These are phyloP conservation scores for Hypselothyrea guttata DNA, from an alignment of 2,888 invertebrate species.

Conservation along the genomic window DNA sequence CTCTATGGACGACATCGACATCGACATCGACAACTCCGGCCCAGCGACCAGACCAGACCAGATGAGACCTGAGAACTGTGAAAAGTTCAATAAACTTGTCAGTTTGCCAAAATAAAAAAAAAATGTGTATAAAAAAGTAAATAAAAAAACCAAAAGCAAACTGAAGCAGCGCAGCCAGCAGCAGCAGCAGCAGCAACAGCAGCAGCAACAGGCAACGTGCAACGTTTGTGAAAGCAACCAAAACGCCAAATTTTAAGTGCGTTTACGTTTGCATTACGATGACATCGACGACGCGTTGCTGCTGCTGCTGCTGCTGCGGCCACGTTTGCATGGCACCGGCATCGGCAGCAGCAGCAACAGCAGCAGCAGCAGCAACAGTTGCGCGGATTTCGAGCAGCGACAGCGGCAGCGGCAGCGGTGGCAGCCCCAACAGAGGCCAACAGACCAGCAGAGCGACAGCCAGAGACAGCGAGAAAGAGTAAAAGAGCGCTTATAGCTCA, in stretches of 20 bases:
- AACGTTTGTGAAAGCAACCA: slow-evolving; percentile 71
- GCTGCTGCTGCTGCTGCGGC: slow-evolving; percentile 13
- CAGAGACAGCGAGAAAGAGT: slow-evolving; percentile 7
- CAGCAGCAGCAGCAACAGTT: slow-evolving; percentile 29
- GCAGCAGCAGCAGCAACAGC: slow-evolving; percentile 32
- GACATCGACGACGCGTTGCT: slow-evolving; percentile 51
- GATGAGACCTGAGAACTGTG: slow-evolving; percentile 52
- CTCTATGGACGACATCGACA: slow-evolving; percentile 38
- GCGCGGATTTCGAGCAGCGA: slow-evolving; percentile 30
- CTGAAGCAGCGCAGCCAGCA: slow-evolving; percentile 40
- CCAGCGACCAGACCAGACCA: slow-evolving; percentile 53
- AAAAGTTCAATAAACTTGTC: slow-evolving; percentile 79
- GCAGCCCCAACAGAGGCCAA: slow-evolving; percentile 35
- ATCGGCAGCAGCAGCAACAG: slow-evolving; percentile 1
- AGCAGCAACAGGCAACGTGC: slow-evolving; percentile 48
- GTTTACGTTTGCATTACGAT: slow-evolving; percentile 63
- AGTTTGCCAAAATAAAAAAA: slow-evolving; percentile 74
- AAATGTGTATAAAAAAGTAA: slow-evolving; percentile 39
- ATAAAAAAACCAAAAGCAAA: slow-evolving; percentile 42
- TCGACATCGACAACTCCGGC: slow-evolving; percentile 25
- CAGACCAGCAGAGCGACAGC: slow-evolving; percentile 5
- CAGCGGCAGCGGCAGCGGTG: slow-evolving; percentile 15
- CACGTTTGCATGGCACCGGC: neutral
- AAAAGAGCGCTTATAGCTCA: neutral
- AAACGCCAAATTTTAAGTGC: slow-evolving; percentile 58